Conservation (phyloP, 1,140 invertebrate species). For the Ceratina australensis region DNA sequence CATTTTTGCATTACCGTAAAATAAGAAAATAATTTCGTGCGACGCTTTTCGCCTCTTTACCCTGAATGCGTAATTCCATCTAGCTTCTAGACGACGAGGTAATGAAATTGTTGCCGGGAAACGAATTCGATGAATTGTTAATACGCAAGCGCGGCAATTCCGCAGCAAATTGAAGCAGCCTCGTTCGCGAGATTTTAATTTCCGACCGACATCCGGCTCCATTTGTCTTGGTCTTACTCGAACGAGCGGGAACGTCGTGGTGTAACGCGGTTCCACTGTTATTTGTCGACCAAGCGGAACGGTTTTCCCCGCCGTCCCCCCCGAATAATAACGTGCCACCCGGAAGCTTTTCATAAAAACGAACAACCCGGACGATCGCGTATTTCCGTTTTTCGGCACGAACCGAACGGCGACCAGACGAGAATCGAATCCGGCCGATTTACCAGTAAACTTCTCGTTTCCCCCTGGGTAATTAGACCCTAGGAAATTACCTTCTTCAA, state of each 20-base stretch:
- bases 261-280: conserved; percentile 11
- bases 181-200: conserved; percentile 64
- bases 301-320: background rate
- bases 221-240: conserved; percentile 63
- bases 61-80: too few relatives aligned
- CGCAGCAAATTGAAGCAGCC: conserved; percentile 36
- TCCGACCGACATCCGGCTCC: conserved; percentile 61
- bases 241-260: conserved; percentile 40
- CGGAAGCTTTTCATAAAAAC: conserved; percentile 10
- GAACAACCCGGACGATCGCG: background rate
- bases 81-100: too few relatives aligned
- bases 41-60: too few relatives aligned
- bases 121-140: background rate
- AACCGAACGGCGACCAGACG: conserved; percentile 10
- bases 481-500: conserved; percentile 29
- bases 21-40: too few relatives aligned
- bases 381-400: conserved; percentile 2
- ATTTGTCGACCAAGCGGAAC: conserved; percentile 32
- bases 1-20: too few relatives aligned
- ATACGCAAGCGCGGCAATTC: background rate
- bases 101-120: background rate
- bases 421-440: conserved; percentile 32
- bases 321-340: conserved; percentile 16
- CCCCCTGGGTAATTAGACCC: conserved; percentile 20
- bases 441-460: conserved; percentile 34